A percentile compares a stretch with the other conserved stretches of the same genome.
phyloP scores from a whole-genome alignment of 92 coral and sea anemone genomes.

The Phymanthus crucifer region DNA sequence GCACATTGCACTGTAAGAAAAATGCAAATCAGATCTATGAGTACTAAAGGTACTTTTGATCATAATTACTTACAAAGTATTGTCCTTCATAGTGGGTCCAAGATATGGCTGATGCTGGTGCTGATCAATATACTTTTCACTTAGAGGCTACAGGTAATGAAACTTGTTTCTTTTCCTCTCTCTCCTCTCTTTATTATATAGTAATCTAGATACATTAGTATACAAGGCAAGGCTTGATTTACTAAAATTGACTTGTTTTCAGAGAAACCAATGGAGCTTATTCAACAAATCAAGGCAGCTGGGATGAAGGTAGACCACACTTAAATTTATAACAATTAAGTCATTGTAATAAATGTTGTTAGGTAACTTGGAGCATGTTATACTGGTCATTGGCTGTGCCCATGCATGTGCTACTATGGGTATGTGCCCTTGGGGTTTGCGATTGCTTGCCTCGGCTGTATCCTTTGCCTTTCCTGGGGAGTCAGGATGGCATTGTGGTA shows the following conservation, averaged over 20 bases:
- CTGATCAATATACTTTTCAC: constrained; percentile 94
- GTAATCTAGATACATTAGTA: not conserved
- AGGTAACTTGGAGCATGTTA: no score
- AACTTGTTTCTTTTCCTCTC: not conserved
- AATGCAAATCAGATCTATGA: no score
- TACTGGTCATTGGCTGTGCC: no score
- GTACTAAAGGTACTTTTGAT: no score
- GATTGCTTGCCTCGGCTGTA: no score
- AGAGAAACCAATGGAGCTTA: constrained; percentile 92
- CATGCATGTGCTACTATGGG: no score
- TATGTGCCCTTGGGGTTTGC: no score
- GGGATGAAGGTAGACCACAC: constrained; percentile 85
- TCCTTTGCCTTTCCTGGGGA: no score
- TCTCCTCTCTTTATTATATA: not conserved
- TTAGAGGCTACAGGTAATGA: constrained; percentile 86
- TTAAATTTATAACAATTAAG: not conserved
- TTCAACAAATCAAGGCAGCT: constrained; percentile 84
- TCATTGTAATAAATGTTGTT: not conserved
- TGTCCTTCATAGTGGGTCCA: constrained; percentile 79
- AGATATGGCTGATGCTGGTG: constrained; percentile 99
- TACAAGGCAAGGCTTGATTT: not conserved
- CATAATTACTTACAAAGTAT: not conserved
- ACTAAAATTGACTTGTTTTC: not conserved
- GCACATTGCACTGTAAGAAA: no score
- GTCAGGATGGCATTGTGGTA: no score